phyloP scores from a whole-genome alignment of 2,888 invertebrate species.

The Baccha elongata region DNA sequence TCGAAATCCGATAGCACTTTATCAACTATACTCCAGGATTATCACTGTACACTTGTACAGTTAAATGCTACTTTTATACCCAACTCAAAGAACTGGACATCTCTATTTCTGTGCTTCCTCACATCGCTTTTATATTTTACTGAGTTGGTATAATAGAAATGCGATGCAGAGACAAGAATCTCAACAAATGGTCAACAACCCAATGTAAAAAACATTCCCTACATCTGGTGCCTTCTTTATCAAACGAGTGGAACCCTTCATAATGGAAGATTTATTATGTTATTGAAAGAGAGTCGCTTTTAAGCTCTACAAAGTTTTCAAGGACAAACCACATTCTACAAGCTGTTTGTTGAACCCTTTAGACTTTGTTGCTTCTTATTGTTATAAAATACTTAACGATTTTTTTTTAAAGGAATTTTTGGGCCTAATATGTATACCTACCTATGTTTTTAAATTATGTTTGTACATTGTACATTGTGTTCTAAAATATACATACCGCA shows the following conservation, averaged over 20 bases:
- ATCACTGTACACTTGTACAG: background rate
- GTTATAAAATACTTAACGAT: too few species aligned
- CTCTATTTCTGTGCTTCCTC: background rate
- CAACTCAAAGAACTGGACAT: background rate
- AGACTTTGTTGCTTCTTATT: background rate
- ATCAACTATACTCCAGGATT: constrained; percentile 27
- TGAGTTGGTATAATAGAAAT: background rate
- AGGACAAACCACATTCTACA: background rate
- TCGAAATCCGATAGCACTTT: constrained; percentile 35
- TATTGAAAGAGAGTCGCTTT: background rate
- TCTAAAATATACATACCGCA: too few species aligned
- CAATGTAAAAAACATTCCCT: background rate
- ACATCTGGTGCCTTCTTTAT: background rate
- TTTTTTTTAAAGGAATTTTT: too few species aligned
- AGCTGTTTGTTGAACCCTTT: background rate
- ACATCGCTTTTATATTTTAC: background rate
- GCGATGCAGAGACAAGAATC: background rate
- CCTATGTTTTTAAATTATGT: too few species aligned
- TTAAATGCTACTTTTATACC: background rate
- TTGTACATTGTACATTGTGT: too few species aligned
- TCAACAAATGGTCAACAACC: constrained; percentile 2
- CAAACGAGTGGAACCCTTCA: background rate
- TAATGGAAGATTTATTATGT: constrained; percentile 22
- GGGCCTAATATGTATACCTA: too few species aligned
- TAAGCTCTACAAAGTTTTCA: background rate